Percentiles rank a stretch among this genome's conserved stretches.
phyloP scores from a whole-genome alignment of 2,888 invertebrate species.

The Aporophyla lueneburgensis region DNA sequence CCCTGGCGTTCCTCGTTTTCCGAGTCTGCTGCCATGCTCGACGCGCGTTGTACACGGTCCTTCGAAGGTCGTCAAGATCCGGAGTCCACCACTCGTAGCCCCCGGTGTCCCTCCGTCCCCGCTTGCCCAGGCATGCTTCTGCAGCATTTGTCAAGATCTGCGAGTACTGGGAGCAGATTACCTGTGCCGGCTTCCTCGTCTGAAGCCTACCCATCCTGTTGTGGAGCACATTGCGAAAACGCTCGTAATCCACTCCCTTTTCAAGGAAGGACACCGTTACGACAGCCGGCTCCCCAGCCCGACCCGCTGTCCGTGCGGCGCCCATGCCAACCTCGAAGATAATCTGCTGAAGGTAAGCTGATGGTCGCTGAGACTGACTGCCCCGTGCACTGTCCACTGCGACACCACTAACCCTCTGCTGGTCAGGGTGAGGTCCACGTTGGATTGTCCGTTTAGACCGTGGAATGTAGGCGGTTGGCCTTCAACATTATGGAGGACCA shows the following conservation, averaged over 20 bases:
- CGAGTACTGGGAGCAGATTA: no score
- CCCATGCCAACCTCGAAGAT: slow-evolving; percentile 6
- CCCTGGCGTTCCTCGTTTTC: no score
- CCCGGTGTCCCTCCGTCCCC: neutral
- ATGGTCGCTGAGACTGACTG: slow-evolving; percentile 59
- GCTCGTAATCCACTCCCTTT: slow-evolving; percentile 17
- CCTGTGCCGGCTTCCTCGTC: no score
- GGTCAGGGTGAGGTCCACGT: slow-evolving; percentile 63
- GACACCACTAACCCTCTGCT: slow-evolving; percentile 34
- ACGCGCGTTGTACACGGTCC: no score
- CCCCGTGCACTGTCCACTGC: slow-evolving; percentile 58
- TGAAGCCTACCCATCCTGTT: no score
- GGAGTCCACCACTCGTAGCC: no score
- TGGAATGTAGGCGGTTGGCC: slow-evolving; percentile 46
- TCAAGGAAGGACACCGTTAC: neutral
- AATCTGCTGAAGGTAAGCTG: no score
- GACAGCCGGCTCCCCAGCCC: accelerated
- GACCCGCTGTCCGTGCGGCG: neutral
- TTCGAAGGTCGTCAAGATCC: no score
- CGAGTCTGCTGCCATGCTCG: no score
- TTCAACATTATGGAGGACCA: neutral
- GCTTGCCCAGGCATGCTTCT: slow-evolving; percentile 26
- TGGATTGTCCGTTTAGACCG: slow-evolving; percentile 47
- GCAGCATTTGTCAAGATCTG: slow-evolving; percentile 60
- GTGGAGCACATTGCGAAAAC: neutral